Evolutionary conservation across 1,140 invertebrate genomes (phyloP), one percentile per base, ranked within the genome.

Genomic region (Orius insidiosus): DNA sequence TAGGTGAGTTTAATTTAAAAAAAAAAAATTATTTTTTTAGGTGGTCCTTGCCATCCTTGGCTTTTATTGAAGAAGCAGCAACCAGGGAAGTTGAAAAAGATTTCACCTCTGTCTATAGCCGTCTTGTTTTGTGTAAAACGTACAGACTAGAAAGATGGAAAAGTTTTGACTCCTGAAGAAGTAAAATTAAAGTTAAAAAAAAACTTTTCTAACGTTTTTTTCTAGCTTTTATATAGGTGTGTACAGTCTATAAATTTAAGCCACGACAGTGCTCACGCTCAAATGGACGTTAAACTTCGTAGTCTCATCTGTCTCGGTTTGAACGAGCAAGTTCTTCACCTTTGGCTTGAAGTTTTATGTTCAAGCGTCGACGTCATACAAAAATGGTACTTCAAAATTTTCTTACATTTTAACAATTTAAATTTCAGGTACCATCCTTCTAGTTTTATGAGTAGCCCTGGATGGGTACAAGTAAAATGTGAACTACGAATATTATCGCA

Each of bases 391-490:
- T 37, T 45, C n/a, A n/a, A n/a, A n/a, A n/a, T 30, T 13, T 34
- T 36, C 9, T 36, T 3, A 15, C 13, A 46, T 2, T 43, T 24
- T 45, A 47, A 11, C 39, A 55, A 24, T 24, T 24, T 7, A 24
- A 24, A 48, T 54, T 63, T 47, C 53, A 79, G 76, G 76, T 89
- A 97, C 66, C 81, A 96, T 58, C 83, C 86, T 5, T 97, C 92
- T 89, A 97, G 94, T 24, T 98, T 96, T 62, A 77, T 99, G 48
- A 84, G 88, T 54, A 96, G 89, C 61, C 96, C 96, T n/a, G 95
- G 90, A 13, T 98, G 95, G 93, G 90, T 98, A n/a, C 89, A 98
- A 69, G 93, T 98, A 50, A 98, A 97, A 70, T 98, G 94, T 68
- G 95, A 99, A 70, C 67, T 98, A 35, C 72, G 89, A 58, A 82